Evolutionary conservation across 2,888 invertebrate species (phyloP).

Genomic region (Parnassius glacialis): DNA sequence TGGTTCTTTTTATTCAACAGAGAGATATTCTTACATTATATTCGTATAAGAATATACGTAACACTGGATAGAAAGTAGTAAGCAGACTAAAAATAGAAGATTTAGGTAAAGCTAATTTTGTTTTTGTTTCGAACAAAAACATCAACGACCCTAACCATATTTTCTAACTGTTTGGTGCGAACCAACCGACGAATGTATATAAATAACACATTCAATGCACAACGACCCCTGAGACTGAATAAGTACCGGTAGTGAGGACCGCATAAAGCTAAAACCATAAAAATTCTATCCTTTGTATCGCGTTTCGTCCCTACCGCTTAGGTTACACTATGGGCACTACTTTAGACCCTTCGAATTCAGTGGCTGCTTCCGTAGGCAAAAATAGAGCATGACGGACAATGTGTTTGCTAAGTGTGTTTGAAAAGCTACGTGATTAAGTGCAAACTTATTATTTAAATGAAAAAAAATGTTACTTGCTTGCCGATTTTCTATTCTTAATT

Average conservation of each 20-base stretch:
- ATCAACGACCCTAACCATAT: too few relatives aligned
- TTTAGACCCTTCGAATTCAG: conserved; percentile 19
- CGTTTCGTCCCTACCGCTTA: conserved; percentile 23
- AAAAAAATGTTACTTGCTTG: too few relatives aligned
- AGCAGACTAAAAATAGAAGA: too few relatives aligned
- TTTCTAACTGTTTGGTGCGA: not conserved
- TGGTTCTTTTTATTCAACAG: too few relatives aligned
- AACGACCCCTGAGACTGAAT: conserved; percentile 25
- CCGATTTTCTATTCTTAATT: too few relatives aligned
- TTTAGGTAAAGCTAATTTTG: not conserved
- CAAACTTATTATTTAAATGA: too few relatives aligned
- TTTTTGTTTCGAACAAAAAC: not conserved
- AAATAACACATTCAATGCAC: conserved; percentile 24
- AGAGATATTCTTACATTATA: too few relatives aligned
- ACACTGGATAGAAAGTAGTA: too few relatives aligned
- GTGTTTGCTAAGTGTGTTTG: not conserved
- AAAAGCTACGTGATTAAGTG: too few relatives aligned
- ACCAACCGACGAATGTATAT: conserved; percentile 18
- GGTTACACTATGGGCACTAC: conserved; percentile 25
- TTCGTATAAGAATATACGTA: too few relatives aligned
- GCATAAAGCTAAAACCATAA: conserved; percentile 26
- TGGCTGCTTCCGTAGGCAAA: conserved; percentile 17
- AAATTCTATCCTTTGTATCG: conserved; percentile 27
- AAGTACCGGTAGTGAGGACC: conserved; percentile 20
- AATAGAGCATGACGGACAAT: not conserved